These are phyloP conservation scores for Chironomus striatipennis DNA, from an alignment of 1,140 invertebrate genomes.

Conservation along the genomic window DNA sequence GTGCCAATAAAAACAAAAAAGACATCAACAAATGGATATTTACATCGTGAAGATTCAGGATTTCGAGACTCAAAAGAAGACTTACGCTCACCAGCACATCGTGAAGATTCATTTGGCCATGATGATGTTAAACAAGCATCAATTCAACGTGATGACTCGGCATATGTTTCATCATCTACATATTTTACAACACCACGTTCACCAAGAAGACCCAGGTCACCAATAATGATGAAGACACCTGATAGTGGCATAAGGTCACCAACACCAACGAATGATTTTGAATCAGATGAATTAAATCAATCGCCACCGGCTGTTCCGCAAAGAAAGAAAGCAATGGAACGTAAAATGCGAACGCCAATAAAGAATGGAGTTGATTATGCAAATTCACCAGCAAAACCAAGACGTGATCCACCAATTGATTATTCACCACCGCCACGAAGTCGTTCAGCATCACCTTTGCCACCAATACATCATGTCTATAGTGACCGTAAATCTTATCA, in stretches of 20 bases:
- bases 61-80: constrained; percentile 26
- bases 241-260: constrained; percentile 26
- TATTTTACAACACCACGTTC: constrained; percentile 26
- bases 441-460: constrained; percentile 42
- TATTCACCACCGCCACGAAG: constrained; percentile 55
- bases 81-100: constrained; percentile 24
- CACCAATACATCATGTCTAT: constrained; percentile 38
- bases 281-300: constrained; percentile 25
- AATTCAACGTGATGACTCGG: constrained; percentile 45
- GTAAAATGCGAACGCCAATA: constrained; percentile 34
- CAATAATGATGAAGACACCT: constrained; percentile 24
- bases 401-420: constrained; percentile 54
- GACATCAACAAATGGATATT: constrained; percentile 20
- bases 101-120: constrained; percentile 29
- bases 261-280: constrained; percentile 21
- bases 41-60: constrained; percentile 28
- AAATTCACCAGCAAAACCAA: constrained; percentile 9
- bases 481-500: constrained; percentile 50
- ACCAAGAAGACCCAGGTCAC: constrained; percentile 25
- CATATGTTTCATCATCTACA: constrained; percentile 46
- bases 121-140: constrained; percentile 33
- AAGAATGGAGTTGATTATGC: constrained; percentile 15
- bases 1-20: constrained; percentile 27
- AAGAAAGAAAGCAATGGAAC: constrained; percentile 45
- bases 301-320: constrained; percentile 49